These are phyloP conservation scores for Platycheirus rosarum DNA, from an alignment of 2,888 invertebrate species.

Conservation along the genomic window DNA sequence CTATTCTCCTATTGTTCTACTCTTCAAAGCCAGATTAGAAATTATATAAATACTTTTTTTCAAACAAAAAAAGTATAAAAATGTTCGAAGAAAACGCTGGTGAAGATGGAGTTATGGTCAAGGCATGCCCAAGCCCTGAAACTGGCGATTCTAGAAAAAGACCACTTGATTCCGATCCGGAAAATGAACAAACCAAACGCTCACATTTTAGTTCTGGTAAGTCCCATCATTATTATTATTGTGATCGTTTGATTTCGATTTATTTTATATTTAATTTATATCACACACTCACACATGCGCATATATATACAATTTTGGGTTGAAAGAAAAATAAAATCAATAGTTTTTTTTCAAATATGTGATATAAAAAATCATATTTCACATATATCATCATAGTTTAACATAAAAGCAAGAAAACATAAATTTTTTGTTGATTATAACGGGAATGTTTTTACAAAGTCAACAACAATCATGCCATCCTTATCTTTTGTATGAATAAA, in stretches of 20 bases:
- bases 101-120: slow-evolving; percentile 91
- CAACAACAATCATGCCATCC: slow-evolving; percentile 43
- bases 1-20: slow-evolving; percentile 73
- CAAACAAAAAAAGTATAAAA: slow-evolving; percentile 51
- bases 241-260: slow-evolving; percentile 74
- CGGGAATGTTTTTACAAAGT: slow-evolving; percentile 49
- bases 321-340: slow-evolving; percentile 18
- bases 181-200: slow-evolving; percentile 94
- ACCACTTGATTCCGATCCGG: slow-evolving; percentile 92
- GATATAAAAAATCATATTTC: too few species aligned
- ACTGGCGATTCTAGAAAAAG: slow-evolving; percentile 94
- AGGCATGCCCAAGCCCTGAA: slow-evolving; percentile 96
- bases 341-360: not conserved
- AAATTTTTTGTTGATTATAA: slow-evolving; percentile 15
- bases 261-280: slow-evolving; percentile 75
- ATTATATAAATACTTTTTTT: slow-evolving; percentile 74
- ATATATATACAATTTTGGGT: slow-evolving; percentile 70
- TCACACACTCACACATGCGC: slow-evolving; percentile 76
- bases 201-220: slow-evolving; percentile 96
- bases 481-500: slow-evolving; percentile 43
- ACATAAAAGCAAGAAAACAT: slow-evolving; percentile 6
- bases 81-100: slow-evolving; percentile 85
- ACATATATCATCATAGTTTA: too few species aligned
- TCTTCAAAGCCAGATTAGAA: slow-evolving; percentile 75
- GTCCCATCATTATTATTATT: slow-evolving; percentile 77